Conservation (phyloP, 2,888 invertebrate genomes). For the Tupiocoris notatus region DNA sequence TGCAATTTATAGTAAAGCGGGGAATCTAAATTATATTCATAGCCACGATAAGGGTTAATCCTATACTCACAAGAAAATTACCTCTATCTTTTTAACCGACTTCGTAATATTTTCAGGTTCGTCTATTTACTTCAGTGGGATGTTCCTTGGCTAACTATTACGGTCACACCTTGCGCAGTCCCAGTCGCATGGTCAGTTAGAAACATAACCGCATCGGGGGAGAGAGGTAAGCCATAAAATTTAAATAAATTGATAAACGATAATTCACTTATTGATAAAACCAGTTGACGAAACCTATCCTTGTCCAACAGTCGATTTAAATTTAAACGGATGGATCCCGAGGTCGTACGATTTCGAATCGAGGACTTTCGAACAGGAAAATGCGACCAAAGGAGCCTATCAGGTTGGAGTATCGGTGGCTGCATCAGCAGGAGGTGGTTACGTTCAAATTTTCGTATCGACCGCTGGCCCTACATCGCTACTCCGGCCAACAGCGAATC, state of each 20-base stretch:
- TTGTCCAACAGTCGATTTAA: constrained; percentile 32
- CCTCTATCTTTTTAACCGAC: no score
- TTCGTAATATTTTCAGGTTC: constrained; percentile 42
- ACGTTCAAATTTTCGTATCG: constrained; percentile 54
- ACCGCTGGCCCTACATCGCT: constrained; percentile 54
- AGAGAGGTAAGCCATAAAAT: constrained; percentile 42
- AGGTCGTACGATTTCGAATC: not conserved
- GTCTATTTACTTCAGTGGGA: constrained; percentile 45
- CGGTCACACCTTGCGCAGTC: constrained; percentile 39
- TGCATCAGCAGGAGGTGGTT: constrained; percentile 45
- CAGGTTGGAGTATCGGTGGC: constrained; percentile 14
- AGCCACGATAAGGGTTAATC: no score
- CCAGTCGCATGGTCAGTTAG: constrained; percentile 43
- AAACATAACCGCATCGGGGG: constrained; percentile 33
- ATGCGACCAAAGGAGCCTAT: constrained; percentile 20
- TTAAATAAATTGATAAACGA: no score
- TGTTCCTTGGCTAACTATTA: constrained; percentile 38
- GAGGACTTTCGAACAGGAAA: constrained; percentile 7
- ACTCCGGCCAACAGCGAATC: constrained; percentile 49
- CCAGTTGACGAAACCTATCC: no score
- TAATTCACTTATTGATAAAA: no score
- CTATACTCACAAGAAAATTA: no score
- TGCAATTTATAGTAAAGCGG: no score
- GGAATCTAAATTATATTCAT: no score
- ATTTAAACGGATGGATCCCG: constrained; percentile 11